Conservation (phyloP, 2,797 vertebrate genomes). For the Morelia viridis region DNA sequence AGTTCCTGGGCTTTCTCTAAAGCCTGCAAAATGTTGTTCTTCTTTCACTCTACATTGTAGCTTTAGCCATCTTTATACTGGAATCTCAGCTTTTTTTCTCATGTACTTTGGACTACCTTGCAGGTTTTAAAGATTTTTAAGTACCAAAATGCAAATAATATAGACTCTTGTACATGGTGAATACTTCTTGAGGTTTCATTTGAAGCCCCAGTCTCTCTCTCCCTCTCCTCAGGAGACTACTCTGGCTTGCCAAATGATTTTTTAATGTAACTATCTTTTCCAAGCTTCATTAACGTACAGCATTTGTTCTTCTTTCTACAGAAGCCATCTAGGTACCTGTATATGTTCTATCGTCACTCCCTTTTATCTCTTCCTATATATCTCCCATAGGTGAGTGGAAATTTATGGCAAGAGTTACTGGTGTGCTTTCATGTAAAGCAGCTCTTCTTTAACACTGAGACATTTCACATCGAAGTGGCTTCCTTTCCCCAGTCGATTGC, state of each 20-base stretch:
- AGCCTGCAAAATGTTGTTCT: conserved; percentile 15
- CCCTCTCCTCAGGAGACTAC: conserved; percentile 58
- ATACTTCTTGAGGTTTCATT: conserved; percentile 40
- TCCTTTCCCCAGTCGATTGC: conserved; percentile 47
- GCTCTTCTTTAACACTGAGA: conserved; percentile 53
- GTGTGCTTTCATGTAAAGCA: conserved; percentile 54
- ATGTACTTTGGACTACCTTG: background rate
- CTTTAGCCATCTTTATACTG: background rate
- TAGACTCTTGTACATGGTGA: conserved; percentile 25
- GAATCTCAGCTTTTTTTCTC: conserved; percentile 17
- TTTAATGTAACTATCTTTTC: conserved; percentile 46
- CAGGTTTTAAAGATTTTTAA: conserved; percentile 49
- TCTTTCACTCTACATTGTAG: background rate
- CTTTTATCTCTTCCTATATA: conserved; percentile 53
- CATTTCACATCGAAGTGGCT: conserved; percentile 50
- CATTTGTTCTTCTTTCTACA: conserved; percentile 49
- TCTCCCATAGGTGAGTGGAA: conserved; percentile 50
- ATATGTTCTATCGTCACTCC: conserved; percentile 23
- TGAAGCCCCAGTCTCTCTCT: conserved; percentile 44
- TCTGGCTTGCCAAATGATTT: conserved; percentile 46
- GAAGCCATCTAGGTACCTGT: conserved; percentile 38
- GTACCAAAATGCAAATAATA: conserved; percentile 14
- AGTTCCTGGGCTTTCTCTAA: conserved; percentile 27
- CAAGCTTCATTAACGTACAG: conserved; percentile 50
- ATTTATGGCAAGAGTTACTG: conserved; percentile 48